phyloP scores from a whole-genome alignment of 2,797 vertebrate genomes.

The Limnodromus scolopaceus region DNA sequence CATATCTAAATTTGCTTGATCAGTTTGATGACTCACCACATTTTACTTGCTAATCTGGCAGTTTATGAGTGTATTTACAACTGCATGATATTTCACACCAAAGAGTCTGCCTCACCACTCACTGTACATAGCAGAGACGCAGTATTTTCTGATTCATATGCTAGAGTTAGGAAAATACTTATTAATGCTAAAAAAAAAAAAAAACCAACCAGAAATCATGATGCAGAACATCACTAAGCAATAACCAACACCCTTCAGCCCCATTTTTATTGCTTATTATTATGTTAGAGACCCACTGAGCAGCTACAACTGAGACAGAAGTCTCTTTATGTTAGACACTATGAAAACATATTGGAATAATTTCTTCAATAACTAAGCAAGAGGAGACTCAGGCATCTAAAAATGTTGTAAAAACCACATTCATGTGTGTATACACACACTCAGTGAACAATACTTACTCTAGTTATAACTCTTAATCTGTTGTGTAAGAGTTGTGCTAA shows the following conservation, averaged over 20 bases:
- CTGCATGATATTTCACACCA: constrained; percentile 7
- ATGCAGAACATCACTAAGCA: background rate
- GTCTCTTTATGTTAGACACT: background rate
- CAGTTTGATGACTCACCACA: constrained; percentile 27
- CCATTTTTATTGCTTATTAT: background rate
- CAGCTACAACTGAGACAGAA: background rate
- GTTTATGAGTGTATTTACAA: constrained; percentile 8
- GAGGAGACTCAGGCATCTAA: background rate
- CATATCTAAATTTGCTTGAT: background rate
- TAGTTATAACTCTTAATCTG: background rate
- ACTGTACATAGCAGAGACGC: background rate
- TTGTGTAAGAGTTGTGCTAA: background rate
- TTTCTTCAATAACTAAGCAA: background rate
- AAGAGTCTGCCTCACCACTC: background rate
- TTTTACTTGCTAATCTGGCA: constrained; percentile 45
- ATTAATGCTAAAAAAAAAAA: background rate
- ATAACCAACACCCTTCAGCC: background rate
- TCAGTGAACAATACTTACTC: background rate
- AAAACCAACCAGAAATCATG: background rate
- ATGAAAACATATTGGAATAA: background rate
- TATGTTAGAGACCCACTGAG: background rate
- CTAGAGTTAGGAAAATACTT: constrained; percentile 3
- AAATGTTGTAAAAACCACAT: background rate
- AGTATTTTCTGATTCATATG: constrained; percentile 12
- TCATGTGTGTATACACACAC: background rate